Base-by-base conservation (phyloP, 2,113 vertebrate species). In the Cercocebus atys region DNA sequence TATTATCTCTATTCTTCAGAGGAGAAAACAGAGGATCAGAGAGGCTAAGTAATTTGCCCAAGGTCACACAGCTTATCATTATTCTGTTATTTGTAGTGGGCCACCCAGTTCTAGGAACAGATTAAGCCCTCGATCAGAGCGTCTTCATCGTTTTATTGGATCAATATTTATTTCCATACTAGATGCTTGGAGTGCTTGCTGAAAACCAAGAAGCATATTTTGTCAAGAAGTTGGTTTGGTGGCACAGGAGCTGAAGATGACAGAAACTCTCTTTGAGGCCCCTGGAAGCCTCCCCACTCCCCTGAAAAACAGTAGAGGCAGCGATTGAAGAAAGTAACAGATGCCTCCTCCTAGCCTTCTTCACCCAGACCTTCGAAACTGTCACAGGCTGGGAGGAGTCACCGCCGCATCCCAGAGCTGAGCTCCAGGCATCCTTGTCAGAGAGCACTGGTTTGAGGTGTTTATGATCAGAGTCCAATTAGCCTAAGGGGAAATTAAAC, bases 401-500 rank as follows among this genome's bases (percentile, higher is more conserved):
- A 64, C 12, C 0, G 12, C 61, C 30, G 78, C 47, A 68, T 50
- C 68, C 91, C 82, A 40, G 22, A 40, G 30, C 40, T 35, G 35
- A 79, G 70, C 43, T 43, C 94, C 66, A 82, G n/a, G 32, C 47
- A 40, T 38, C 73, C 87, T 82, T 88, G 81, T 92, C 96, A 93
- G 92, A 95, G 84, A 95, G 79, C 92, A 92, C 80, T 76, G 61
- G 52, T 88, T 95, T 83, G 81, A 76, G 95, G 72, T 97, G 90
- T 96, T 97, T 87, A 92, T 64, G 84, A 96, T 95, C 97, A 97
- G 78, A 92, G 90, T 88, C 94, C 93, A 96, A 75, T 94, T 95
- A 96, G 93, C 92, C 96, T 95, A 97, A 86, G 30, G 95, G 97
- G 96, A 97, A 98, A 98, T 97, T 88, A 98, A 96, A 80, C 91